Percentiles rank a stretch among this genome's conserved stretches.
These are phyloP conservation scores for Premnoplex brunnescens DNA, from an alignment of 2,797 vertebrate species.

Conservation along the genomic window DNA sequence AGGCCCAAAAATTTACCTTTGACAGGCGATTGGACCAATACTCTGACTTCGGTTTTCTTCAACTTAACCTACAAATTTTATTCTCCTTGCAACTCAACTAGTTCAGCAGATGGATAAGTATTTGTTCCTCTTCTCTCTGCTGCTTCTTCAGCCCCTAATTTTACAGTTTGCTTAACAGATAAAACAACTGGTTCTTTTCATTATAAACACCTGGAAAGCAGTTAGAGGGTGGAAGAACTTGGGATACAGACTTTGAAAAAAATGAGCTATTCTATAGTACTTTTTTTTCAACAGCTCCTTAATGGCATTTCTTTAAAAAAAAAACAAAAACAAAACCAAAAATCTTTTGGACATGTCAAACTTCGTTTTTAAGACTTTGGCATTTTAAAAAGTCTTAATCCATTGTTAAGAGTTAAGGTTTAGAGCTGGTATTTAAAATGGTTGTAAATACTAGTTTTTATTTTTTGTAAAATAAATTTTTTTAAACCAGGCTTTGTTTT, in stretches of 20 bases:
- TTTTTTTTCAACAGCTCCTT: conserved; percentile 3
- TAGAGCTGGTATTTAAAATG: conserved; percentile 78
- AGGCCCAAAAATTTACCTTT: conserved; percentile 2
- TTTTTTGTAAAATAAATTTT: conserved; percentile 86
- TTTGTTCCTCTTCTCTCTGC: neutral
- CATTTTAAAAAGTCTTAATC: conserved; percentile 73
- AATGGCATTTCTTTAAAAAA: neutral
- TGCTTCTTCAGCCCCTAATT: neutral
- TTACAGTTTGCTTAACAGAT: neutral
- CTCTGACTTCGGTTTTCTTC: conserved; percentile 33
- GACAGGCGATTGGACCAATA: conserved; percentile 14
- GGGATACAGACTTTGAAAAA: conserved; percentile 6
- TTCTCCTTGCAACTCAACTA: neutral
- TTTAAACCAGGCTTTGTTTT: conserved; percentile 64
- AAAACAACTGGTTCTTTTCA: neutral
- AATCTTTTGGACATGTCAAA: neutral
- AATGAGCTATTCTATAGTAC: neutral
- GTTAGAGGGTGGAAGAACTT: conserved; percentile 17
- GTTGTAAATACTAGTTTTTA: conserved; percentile 84
- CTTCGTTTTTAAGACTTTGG: conserved; percentile 26
- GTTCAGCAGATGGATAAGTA: neutral
- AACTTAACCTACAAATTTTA: neutral
- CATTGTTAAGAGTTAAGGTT: conserved; percentile 58
- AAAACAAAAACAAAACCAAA: neutral
- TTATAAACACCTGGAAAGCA: conserved; percentile 1